Evolutionary conservation across 53 echinoderm and acorn worm species (phyloP).

Genomic region (Antedon mediterranea): DNA sequence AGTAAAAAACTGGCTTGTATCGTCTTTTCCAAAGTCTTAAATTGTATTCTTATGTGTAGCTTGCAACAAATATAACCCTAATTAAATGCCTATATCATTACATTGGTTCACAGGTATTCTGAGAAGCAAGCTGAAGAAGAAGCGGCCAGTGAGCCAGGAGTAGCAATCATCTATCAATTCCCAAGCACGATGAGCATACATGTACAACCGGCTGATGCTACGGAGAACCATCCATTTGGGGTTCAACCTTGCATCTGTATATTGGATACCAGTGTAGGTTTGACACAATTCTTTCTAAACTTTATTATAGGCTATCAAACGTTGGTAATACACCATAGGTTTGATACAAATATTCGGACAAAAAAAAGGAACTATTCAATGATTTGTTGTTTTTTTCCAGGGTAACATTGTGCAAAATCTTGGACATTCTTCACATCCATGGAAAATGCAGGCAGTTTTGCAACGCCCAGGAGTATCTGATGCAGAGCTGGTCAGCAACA

Average conservation of each 20-base stretch:
- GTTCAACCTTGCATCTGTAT: conserved; percentile 54
- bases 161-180: conserved; percentile 25
- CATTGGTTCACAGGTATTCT: conserved; percentile 19
- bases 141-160: background rate
- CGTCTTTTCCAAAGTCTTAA: no score
- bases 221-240: conserved; percentile 32
- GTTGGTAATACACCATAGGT: no score
- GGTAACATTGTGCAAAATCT: conserved; percentile 35
- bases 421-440: conserved; percentile 50
- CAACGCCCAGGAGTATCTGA: background rate
- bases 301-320: no score
- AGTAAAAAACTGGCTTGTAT: no score
- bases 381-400: no score
- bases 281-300: no score
- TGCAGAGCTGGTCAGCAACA: conserved; percentile 43
- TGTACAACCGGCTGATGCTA: conserved; percentile 40
- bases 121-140: conserved; percentile 35
- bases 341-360: no score
- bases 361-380: no score
- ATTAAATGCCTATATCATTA: no score
- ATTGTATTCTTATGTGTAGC: no score
- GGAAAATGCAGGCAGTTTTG: conserved; percentile 51
- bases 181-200: conserved; percentile 34
- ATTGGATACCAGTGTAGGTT: conserved; percentile 51
- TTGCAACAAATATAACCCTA: no score